Conservation (phyloP, 2,888 invertebrate genomes). For the Philopedon plagiatum region DNA sequence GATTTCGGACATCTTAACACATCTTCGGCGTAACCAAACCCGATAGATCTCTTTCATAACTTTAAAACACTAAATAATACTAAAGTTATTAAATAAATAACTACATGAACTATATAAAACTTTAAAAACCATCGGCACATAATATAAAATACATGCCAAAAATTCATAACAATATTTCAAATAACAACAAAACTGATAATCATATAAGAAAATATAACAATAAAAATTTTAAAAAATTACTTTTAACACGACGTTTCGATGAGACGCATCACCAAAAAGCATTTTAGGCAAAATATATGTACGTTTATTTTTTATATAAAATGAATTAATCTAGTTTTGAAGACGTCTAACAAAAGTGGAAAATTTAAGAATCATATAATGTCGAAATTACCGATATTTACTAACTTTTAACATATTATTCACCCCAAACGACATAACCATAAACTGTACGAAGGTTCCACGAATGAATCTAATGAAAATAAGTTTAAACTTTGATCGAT, state of each 20-base stretch:
- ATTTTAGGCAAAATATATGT: constrained; percentile 14
- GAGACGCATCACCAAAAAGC: constrained; percentile 6
- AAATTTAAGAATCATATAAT: too few relatives aligned
- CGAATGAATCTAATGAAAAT: too few relatives aligned
- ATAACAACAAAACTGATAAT: constrained; percentile 33
- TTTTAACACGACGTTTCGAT: constrained; percentile 18
- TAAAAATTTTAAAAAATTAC: constrained; percentile 14
- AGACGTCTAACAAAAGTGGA: too few relatives aligned
- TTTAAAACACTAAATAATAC: constrained; percentile 39
- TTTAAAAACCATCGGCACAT: constrained; percentile 35
- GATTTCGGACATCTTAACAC: neutral
- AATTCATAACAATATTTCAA: constrained; percentile 37
- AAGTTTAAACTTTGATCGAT: too few relatives aligned
- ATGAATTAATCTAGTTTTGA: neutral
- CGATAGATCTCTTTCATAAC: constrained; percentile 11
- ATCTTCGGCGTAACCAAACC: constrained; percentile 15
- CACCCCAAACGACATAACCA: too few relatives aligned
- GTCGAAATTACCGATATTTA: too few relatives aligned
- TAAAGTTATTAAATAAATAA: constrained; percentile 43
- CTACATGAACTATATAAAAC: constrained; percentile 26
- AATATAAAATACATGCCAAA: constrained; percentile 30
- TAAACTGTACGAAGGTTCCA: too few relatives aligned
- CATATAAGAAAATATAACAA: constrained; percentile 12
- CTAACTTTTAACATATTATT: too few relatives aligned
- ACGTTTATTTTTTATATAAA: neutral